A percentile compares a stretch with the other conserved stretches of the same genome.
Evolutionary conservation across 2,113 vertebrate genomes (phyloP).

Genomic region (Natator depressus): DNA sequence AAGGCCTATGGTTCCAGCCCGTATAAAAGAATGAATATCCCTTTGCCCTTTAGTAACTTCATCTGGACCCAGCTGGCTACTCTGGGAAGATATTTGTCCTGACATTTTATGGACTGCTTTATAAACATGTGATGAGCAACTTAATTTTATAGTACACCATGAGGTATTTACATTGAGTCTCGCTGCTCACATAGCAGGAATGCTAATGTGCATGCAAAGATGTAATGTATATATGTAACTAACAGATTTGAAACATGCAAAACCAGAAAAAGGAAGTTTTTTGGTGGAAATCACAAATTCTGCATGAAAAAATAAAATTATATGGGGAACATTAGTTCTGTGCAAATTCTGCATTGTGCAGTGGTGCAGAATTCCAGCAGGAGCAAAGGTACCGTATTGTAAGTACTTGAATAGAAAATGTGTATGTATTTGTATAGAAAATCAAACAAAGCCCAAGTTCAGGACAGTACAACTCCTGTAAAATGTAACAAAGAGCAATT

Average conservation of each 20-base stretch:
- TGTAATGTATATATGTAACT: background rate
- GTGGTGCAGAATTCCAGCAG: background rate
- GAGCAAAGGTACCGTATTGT: background rate
- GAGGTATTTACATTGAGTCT: background rate
- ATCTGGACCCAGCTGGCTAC: no score
- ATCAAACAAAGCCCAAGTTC: background rate
- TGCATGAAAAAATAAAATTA: background rate
- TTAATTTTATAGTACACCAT: background rate
- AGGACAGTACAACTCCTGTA: background rate
- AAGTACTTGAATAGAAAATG: background rate
- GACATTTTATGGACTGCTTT: background rate
- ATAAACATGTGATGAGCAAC: background rate
- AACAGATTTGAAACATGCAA: background rate
- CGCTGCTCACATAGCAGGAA: background rate
- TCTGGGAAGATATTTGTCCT: background rate
- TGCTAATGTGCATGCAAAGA: background rate
- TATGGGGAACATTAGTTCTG: background rate
- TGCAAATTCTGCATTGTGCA: background rate
- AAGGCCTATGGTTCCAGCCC: background rate
- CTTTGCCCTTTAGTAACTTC: background rate
- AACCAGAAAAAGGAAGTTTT: background rate
- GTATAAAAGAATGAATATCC: background rate
- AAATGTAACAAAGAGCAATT: constrained; percentile 31
- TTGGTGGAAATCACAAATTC: background rate
- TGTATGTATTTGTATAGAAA: no score